These are phyloP conservation scores for Podotricha telesiphe DNA, from an alignment of 2,888 invertebrate species.

Conservation along the genomic window DNA sequence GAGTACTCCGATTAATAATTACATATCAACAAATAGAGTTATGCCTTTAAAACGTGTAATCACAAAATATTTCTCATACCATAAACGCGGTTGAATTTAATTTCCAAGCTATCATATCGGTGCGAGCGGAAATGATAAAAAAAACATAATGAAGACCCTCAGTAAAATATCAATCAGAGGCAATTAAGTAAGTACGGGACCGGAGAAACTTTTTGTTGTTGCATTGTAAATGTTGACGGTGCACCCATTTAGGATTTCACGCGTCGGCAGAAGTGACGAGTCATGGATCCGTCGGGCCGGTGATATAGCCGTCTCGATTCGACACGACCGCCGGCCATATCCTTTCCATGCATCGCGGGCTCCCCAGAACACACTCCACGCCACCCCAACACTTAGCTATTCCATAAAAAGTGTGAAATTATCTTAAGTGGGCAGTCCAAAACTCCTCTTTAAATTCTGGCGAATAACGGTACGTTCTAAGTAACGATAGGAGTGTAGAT, in stretches of 20 bases:
- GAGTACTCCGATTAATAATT: too few relatives aligned
- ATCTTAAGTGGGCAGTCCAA: conserved; percentile 76
- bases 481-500: conserved; percentile 81
- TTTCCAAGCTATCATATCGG: conserved; percentile 29
- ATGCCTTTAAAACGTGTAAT: background rate
- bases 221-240: conserved; percentile 51
- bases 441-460: conserved; percentile 72
- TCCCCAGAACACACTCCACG: conserved; percentile 55
- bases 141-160: conserved; percentile 48
- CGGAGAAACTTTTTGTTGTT: conserved; percentile 47
- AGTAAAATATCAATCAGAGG: conserved; percentile 52
- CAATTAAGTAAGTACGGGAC: conserved; percentile 49
- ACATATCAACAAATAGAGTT: conserved; percentile 1
- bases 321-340: conserved; percentile 68
- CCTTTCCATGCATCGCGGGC: conserved; percentile 58
- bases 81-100: conserved; percentile 17
- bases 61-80: conserved; percentile 16
- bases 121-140: conserved; percentile 45
- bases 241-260: conserved; percentile 64
- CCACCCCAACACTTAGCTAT: conserved; percentile 69
- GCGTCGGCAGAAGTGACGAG: conserved; percentile 61
- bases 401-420: conserved; percentile 76
- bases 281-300: conserved; percentile 52
- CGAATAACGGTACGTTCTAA: conserved; percentile 80
- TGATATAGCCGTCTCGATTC: conserved; percentile 72